Conservation (phyloP, 2,797 vertebrate species). For the Thunnus albacares region DNA sequence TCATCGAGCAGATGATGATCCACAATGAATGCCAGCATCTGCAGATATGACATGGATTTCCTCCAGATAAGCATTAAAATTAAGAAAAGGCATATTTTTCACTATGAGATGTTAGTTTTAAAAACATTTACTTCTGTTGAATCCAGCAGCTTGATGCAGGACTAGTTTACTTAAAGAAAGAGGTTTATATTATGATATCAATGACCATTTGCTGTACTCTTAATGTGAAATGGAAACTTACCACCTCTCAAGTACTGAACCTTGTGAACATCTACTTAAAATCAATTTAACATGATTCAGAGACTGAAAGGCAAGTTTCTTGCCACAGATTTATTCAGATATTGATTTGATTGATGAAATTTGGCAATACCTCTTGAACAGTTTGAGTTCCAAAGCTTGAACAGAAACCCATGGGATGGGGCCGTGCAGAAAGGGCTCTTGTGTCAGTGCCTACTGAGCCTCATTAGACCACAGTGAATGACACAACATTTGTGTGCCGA, state of each 20-base stretch:
- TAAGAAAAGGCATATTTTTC: neutral
- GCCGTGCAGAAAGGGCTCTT: neutral
- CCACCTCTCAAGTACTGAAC: too few relatives aligned
- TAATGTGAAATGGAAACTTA: too few relatives aligned
- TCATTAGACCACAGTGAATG: conserved; percentile 15
- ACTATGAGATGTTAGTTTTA: neutral
- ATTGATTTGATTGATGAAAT: neutral
- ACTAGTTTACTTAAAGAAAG: neutral
- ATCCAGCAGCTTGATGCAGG: neutral
- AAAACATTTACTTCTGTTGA: neutral
- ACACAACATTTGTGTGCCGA: conserved; percentile 10
- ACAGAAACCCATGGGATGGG: neutral
- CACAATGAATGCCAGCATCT: neutral
- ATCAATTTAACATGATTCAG: too few relatives aligned
- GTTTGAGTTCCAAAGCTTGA: neutral
- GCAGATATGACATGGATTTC: neutral
- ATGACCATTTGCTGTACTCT: neutral
- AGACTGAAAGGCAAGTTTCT: too few relatives aligned
- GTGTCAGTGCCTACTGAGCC: neutral
- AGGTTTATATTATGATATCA: neutral
- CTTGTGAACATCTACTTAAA: too few relatives aligned
- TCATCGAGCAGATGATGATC: neutral
- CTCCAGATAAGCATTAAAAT: too few relatives aligned
- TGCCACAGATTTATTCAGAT: neutral
- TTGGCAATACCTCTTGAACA: neutral